Percentiles rank a stretch among this genome's conserved stretches.
Evolutionary conservation across 1,140 invertebrate species (phyloP).

Genomic region (Drosophila lacteicornis): DNA sequence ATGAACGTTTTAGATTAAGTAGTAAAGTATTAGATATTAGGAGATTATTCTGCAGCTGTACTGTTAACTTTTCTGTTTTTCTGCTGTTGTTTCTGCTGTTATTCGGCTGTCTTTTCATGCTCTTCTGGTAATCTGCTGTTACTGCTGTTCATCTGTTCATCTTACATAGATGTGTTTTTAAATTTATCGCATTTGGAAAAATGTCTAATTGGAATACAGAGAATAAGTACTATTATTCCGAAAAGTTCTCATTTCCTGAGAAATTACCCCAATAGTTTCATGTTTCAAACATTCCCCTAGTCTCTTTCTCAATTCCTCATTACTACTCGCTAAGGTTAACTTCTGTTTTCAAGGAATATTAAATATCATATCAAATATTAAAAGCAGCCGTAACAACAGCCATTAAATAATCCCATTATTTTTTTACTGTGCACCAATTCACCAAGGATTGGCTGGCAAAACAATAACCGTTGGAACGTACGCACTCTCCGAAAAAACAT

Average conservation of each 20-base stretch:
- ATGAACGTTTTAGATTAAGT: no score
- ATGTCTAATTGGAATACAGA: background rate
- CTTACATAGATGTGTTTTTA: no score
- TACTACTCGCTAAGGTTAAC: no score
- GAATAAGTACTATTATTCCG: background rate
- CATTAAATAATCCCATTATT: background rate
- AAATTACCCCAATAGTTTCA: background rate
- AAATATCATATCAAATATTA: background rate
- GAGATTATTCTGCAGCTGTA: no score
- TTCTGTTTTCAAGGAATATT: background rate
- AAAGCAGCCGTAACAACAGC: background rate
- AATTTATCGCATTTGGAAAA: no score
- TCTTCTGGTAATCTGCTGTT: no score
- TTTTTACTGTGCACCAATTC: conserved; percentile 28
- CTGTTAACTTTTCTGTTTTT: no score
- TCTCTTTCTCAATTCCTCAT: background rate
- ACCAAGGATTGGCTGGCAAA: conserved; percentile 41
- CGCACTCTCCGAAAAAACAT: conserved; percentile 51
- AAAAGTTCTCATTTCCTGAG: background rate
- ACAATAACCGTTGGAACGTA: conserved; percentile 61
- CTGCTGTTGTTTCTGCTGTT: no score
- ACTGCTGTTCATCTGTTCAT: no score
- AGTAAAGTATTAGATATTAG: no score
- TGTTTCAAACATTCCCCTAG: background rate
- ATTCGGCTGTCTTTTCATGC: no score